A percentile compares a stretch with the other conserved stretches of the same genome.
These are phyloP conservation scores for Cephus pulcher DNA, from an alignment of 2,888 invertebrate species.

Conservation along the genomic window DNA sequence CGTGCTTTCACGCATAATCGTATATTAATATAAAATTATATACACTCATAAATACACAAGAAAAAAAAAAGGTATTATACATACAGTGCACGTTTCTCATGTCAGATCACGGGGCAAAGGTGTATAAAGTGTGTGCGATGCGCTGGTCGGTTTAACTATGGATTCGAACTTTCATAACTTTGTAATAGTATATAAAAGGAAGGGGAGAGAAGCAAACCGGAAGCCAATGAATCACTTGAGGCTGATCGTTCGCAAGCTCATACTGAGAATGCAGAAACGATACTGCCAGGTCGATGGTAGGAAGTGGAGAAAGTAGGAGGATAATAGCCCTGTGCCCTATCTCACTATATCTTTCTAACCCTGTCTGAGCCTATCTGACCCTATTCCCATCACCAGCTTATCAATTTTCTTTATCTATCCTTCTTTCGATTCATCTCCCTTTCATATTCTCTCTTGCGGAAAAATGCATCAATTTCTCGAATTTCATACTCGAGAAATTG, in stretches of 20 bases:
- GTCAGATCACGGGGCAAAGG: slow-evolving; percentile 39
- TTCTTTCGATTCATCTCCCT: neutral
- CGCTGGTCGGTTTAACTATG: slow-evolving; percentile 8
- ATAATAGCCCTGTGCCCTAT: neutral
- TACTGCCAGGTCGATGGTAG: neutral
- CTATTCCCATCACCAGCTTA: neutral
- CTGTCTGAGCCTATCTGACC: neutral
- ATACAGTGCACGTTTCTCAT: neutral
- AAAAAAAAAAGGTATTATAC: neutral
- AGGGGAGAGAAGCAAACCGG: neutral
- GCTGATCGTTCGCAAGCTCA: neutral
- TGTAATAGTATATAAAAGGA: neutral
- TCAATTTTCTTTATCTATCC: neutral
- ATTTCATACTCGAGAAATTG: neutral
- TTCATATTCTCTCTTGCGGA: neutral
- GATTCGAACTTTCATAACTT: slow-evolving; percentile 3
- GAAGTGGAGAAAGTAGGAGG: neutral
- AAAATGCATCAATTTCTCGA: neutral
- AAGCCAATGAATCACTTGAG: neutral
- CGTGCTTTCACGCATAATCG: neutral
- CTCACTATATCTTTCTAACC: neutral
- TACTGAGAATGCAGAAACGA: neutral
- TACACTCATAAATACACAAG: neutral
- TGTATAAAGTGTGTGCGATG: slow-evolving; percentile 32
- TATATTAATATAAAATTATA: neutral